A percentile compares a stretch with the other conserved stretches of the same genome.
Evolutionary conservation across 1,140 invertebrate genomes (phyloP).

Genomic region (Oreohelix idahoensis): DNA sequence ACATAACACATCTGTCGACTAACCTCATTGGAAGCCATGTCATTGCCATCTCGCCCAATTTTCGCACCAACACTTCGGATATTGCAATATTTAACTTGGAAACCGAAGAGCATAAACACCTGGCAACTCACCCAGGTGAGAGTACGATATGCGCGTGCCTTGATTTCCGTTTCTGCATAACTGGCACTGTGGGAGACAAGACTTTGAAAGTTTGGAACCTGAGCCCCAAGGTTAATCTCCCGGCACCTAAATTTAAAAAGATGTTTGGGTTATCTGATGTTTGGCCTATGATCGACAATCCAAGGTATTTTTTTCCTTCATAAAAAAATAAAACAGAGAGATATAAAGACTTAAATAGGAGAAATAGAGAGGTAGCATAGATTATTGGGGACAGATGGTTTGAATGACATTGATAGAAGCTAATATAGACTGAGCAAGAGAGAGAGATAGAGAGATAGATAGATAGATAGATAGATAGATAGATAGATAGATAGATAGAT

Average conservation of each 20-base stretch:
- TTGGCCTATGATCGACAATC: conserved; percentile 65
- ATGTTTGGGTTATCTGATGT: conserved; percentile 61
- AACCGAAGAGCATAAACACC: conserved; percentile 72
- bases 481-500: too few species aligned
- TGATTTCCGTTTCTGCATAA: conserved; percentile 66
- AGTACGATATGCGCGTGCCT: conserved; percentile 60
- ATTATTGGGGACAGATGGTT: background rate
- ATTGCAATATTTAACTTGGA: conserved; percentile 72
- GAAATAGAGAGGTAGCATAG: background rate
- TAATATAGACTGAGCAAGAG: too few species aligned
- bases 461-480: too few species aligned
- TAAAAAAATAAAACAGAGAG: background rate
- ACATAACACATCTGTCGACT: conserved; percentile 57
- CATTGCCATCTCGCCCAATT: conserved; percentile 59
- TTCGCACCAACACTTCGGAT: conserved; percentile 62
- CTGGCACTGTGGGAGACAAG: conserved; percentile 61
- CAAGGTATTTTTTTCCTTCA: conserved; percentile 38
- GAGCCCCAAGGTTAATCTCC: conserved; percentile 62
- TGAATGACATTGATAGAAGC: too few species aligned
- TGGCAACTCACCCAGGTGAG: conserved; percentile 65
- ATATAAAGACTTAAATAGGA: background rate
- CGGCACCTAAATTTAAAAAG: conserved; percentile 62
- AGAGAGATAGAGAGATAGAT: too few species aligned
- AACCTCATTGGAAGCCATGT: conserved; percentile 67
- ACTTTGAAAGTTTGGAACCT: conserved; percentile 69